Base-by-base conservation (phyloP, 2,888 invertebrate species). In the Nyleta sp. region DNA sequence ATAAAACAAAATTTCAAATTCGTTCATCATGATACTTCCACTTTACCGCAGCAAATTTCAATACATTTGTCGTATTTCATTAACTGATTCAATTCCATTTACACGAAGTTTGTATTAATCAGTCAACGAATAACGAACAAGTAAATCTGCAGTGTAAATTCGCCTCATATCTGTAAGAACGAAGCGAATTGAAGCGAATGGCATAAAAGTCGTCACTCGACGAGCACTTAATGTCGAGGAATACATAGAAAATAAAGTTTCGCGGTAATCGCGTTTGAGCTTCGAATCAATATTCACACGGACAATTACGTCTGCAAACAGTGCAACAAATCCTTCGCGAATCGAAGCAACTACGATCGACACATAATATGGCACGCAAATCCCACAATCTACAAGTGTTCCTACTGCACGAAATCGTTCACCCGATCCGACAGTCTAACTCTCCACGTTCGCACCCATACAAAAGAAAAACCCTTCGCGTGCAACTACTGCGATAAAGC, bases 221-320 rank as follows among this genome's bases (percentile, higher is more conserved):
- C 28, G 24, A 17, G 18, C 20, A 28, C 42, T 65, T 50, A 44
- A 59, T 38, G 20, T 20, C 22, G n/a, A 55, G 31, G 65, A 73
- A 73, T 59, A 65, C 74, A 46, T 74, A 74, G 17, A 72, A 64
- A 72, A 64, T 67, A 60, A 53, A 44, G 52, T 74, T 59, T 24
- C 22, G 13, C 46, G 62, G 59, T 53, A 75, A 75, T 75, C 64
- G 55, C 62, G 40, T 68, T 62, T 57, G 64, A 75, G 42, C 62
- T 55, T 35, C 18, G 11, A 70, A 75, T 75, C 75, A 70, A 68
- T 68, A 75, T 75, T 75, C 57, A 57, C 75, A 57, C 62, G 75
- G 70, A 70, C 68, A 70, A 70, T 76, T 76, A 57, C 75, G 18
- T n/a, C n/a, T n/a, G n/a, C n/a, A n/a, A n/a, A n/a, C n/a, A n/a